Base-by-base conservation (phyloP, 2,888 invertebrate species). In the Argyra leucocephala region DNA sequence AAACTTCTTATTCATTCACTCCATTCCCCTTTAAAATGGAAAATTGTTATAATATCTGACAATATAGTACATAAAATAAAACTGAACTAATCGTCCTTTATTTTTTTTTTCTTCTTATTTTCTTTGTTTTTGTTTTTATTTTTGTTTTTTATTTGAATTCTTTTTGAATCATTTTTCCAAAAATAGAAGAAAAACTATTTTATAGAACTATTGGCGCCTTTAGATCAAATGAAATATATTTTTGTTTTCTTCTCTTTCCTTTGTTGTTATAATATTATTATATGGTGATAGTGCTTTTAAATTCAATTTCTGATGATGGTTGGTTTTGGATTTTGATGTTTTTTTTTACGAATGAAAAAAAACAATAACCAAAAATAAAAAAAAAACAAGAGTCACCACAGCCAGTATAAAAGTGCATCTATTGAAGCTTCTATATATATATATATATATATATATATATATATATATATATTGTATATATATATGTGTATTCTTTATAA, bases 101-200 rank as follows among this genome's bases (percentile, higher is more conserved):
- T 31, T 48, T 48, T 48, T 48, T 48, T n/a, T 48, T 4, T n/a
- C 18, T 9, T 48, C 15, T 48, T 48, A 18, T 48, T 48, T 48
- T 48, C 18, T 48, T 48, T 48, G 9, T 48, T 18, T 48, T 48
- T 37, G 15, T 37, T 10, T 15, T 37, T 15, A 18, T 48, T 48
- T 48, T 48, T 48, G 12, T 48, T 48, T 5, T 48, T 48, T 5
- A n/a, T 18, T 48, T 15, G 5, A 15, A 48, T 18, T 48, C 37
- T 48, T 48, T 48, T 48, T 48, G 48, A 48, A 48, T 48, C 48
- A 48, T 48, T 48, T 48, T 48, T 48, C 48, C 48, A 9, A 48
- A 48, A 48, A 48, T 48, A 48, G 48, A 48, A 48, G 48, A 48
- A 48, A 48, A 48, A 48, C 48, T 48, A 48, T 48, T 48, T 48